Conservation (phyloP, 2,113 vertebrate genomes). For the Collichthys lucidus region DNA sequence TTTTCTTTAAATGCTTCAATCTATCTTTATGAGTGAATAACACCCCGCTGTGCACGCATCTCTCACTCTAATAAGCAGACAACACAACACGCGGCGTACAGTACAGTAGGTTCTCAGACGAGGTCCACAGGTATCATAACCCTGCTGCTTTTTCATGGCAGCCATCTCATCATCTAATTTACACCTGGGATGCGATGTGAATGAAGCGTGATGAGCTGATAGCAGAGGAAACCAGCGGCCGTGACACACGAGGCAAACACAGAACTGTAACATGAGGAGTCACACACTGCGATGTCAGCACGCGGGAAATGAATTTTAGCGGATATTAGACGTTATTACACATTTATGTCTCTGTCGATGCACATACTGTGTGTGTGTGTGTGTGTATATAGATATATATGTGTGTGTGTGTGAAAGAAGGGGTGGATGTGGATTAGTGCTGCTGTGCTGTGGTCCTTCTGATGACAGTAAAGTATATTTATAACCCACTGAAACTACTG, state of each 20-base stretch:
- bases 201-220: slow-evolving; percentile 1
- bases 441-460: slow-evolving; percentile 80
- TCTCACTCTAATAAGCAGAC: slow-evolving; percentile 4
- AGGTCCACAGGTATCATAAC: background rate
- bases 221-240: slow-evolving; percentile 8
- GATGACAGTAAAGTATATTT: slow-evolving; percentile 76
- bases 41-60: background rate
- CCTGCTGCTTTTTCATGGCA: slow-evolving; percentile 24
- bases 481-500: slow-evolving; percentile 88
- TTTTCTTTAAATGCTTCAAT: background rate
- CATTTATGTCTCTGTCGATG: background rate
- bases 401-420: slow-evolving; percentile 3
- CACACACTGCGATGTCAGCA: slow-evolving; percentile 6
- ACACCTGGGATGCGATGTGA: slow-evolving; percentile 31
- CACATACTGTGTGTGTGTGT: background rate
- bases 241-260: background rate
- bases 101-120: background rate
- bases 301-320: background rate
- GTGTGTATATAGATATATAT: too few relatives aligned
- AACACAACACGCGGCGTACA: too few relatives aligned
- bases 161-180: slow-evolving; percentile 42
- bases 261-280: background rate
- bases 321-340: background rate
- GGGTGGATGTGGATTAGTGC: slow-evolving; percentile 70
- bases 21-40: background rate